phyloP scores from a whole-genome alignment of 2,113 vertebrate species.

The Centropus bengalensis region DNA sequence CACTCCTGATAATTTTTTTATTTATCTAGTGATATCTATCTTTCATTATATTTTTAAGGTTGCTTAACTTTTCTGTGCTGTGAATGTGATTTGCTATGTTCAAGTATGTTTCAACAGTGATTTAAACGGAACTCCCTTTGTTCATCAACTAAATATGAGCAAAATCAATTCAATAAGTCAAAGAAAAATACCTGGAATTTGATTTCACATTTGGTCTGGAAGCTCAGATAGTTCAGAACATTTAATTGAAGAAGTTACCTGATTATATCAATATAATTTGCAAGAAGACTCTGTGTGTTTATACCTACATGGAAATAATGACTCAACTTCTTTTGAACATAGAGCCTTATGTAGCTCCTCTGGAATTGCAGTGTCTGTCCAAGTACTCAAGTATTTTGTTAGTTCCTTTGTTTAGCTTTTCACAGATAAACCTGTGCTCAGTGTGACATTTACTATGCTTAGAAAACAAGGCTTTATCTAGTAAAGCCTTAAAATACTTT shows the following conservation, averaged over 20 bases:
- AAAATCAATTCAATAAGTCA: background rate
- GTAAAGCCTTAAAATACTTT: background rate
- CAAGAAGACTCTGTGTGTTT: background rate
- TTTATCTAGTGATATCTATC: background rate
- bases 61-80: background rate
- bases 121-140: background rate
- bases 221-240: background rate
- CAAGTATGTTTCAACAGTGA: background rate
- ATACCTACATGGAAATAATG: background rate
- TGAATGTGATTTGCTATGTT: background rate
- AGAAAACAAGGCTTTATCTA: background rate
- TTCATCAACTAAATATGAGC: background rate
- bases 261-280: no score
- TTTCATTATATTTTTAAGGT: background rate
- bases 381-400: background rate
- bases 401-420: background rate
- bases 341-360: background rate
- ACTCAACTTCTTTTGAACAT: background rate
- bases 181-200: background rate
- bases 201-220: background rate
- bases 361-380: background rate
- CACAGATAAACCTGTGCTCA: background rate
- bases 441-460: background rate
- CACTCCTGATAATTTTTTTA: background rate
- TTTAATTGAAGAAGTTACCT: no score